Base-by-base conservation (phyloP, 2,797 vertebrate genomes). In the Sphaeramia orbicularis region DNA sequence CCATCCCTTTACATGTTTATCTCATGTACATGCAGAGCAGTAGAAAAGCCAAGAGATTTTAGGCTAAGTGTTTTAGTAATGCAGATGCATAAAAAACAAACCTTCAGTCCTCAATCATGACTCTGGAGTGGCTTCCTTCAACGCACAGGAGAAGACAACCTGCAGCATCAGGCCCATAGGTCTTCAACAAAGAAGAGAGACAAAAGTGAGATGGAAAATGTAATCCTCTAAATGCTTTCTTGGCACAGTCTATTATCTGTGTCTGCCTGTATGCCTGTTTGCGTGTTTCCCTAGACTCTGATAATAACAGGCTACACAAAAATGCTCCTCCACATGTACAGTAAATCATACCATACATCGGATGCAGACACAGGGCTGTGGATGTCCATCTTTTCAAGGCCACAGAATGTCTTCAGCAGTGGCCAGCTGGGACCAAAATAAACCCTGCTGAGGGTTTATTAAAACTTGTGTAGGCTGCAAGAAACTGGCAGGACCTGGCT, bases 201-300 rank as follows among this genome's bases (percentile, higher is more conserved):
- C 24, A 63, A 81, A 71, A 75, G 52, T 76, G 50, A 88, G 62
- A 75, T 72, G 53, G 54, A 80, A 83, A 76, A 18, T 50, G 60
- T 84, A 72, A 85, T 88, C 79, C 53, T 72, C 51, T 85, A 74
- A 83, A 81, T 62, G 73, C 75, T 67, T 83, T 56, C 61, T 72
- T 72, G 71, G 76, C 81, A 75, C 50, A 43, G 9, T 35, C 59
- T 51, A 27, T 13, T 54, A 47, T 43, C 44, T 56, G 41, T 7
- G 13, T 60, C 53, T 53, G 12, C 35, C 49, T 59, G n/a, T 15
- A 9, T 52, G 49, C 16, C n/a, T 41, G 45, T 40, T 4, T 74
- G 42, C 14, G 6, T 30, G 27, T 12, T 49, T 73, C 61, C 37
- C 47, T n/a, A 77, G 60, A 80, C 67, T 63, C 45, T 67, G 64